Evolutionary conservation across 2,113 vertebrate species (phyloP), one percentile per base, ranked within the genome.

Genomic region (Polypterus bichir): DNA sequence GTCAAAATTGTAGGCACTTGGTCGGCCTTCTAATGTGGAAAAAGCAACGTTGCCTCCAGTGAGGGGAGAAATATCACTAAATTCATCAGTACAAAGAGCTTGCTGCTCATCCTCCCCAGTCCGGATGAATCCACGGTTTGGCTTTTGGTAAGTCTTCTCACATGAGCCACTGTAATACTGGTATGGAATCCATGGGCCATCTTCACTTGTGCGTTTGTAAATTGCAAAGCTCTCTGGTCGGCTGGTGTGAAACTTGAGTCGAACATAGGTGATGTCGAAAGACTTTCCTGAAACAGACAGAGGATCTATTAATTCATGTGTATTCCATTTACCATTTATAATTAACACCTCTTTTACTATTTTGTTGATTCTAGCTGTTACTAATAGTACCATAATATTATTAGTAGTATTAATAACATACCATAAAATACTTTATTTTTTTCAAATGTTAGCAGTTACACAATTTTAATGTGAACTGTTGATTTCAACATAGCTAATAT

Each of bases 141-240:
- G 3, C 69, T 95, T 96, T 49, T 48, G 74, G 68, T 97, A 98
- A 0, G 95, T 99, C 70, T 93, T 95, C 81, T 94, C 88, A 0
- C 96, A 99, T 61, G 96, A 99, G 6, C 96, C 91, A 0, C 96
- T 99, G 83, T 99, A 99, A 77, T 92, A 97, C 83, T 97, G 92
- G 83, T 97, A 99, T 1, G 96, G 95, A 1, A 83, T 66, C 96
- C 96, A 99, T 0, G 90, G 86, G 1, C 90, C 91, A 0, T 77
- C 86, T 56, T 92, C 90, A 3, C 70, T 67, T 0, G 82, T 89
- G 11, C 96, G 91, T 74, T 97, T 99, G 83, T 94, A 98, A 73
- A 99, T 93, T 11, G 82, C 88, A 56, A 99, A 99, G 73, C 96
- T 99, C 82, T 99, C 95, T 0, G 96, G 96, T 1, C 95, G 89